These are phyloP conservation scores for Chaetodon auriga DNA, from an alignment of 2,113 vertebrate species.

Conservation along the genomic window DNA sequence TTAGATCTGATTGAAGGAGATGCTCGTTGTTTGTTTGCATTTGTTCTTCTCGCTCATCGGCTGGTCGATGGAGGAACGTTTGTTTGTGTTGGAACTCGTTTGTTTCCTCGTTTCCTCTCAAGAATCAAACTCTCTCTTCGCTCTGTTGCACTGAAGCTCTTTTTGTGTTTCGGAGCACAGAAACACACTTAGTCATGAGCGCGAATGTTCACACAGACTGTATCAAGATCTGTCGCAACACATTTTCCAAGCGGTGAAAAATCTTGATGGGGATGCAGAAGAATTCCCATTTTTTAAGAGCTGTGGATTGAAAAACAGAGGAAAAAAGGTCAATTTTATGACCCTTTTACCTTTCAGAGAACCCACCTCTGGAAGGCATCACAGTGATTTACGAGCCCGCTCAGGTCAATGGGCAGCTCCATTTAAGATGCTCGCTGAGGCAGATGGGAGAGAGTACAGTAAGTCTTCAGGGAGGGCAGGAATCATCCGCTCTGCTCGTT, in stretches of 20 bases:
- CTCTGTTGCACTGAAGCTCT: background rate
- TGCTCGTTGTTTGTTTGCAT: background rate
- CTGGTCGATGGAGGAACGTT: background rate
- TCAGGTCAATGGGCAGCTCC: constrained; percentile 71
- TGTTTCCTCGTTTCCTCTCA: background rate
- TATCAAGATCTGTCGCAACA: background rate
- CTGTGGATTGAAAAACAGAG: background rate
- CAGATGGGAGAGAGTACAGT: constrained; percentile 59
- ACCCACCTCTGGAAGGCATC: constrained; percentile 65
- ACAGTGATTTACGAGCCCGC: constrained; percentile 59
- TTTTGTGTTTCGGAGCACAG: background rate
- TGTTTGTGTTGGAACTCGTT: background rate
- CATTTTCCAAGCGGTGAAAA: background rate
- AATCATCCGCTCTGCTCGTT: constrained; percentile 53
- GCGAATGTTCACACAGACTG: constrained; percentile 1
- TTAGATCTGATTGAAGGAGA: too few species aligned
- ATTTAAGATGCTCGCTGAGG: constrained; percentile 66
- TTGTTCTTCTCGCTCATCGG: background rate
- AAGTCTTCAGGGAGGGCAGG: constrained; percentile 46
- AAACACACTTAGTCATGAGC: background rate
- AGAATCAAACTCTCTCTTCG: background rate
- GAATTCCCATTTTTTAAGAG: background rate
- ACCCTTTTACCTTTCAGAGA: constrained; percentile 63
- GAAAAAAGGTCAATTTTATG: constrained; percentile 26
- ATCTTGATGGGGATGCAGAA: background rate